Conservation (phyloP, 2,888 invertebrate species). For the Andrena chrysosceles region DNA sequence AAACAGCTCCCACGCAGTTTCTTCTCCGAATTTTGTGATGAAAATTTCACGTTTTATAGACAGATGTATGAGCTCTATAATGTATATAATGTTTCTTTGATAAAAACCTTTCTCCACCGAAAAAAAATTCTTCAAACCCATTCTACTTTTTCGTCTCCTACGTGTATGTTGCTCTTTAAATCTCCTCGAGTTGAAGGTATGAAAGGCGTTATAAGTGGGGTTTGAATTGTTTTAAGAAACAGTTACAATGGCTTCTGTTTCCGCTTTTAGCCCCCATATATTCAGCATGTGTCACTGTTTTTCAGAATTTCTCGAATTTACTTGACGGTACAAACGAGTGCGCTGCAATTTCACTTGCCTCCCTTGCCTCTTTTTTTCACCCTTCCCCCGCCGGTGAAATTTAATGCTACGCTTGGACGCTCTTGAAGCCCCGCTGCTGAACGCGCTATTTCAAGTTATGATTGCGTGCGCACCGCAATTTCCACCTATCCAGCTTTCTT, state of each 20-base stretch:
- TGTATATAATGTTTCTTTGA: too few species aligned
- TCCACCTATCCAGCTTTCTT: constrained; percentile 61
- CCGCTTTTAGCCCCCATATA: background rate
- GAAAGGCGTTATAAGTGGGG: too few species aligned
- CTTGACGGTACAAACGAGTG: constrained; percentile 21
- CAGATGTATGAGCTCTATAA: too few species aligned
- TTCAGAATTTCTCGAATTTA: constrained; percentile 38
- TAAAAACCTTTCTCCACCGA: background rate
- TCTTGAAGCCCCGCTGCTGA: constrained; percentile 42
- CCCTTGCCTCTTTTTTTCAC: background rate
- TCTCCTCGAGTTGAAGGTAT: too few species aligned
- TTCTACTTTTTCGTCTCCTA: too few species aligned
- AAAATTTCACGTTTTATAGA: too few species aligned
- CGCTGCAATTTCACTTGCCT: constrained; percentile 24
- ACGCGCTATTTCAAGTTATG: constrained; percentile 60
- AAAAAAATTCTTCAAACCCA: background rate
- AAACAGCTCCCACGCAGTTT: too few species aligned
- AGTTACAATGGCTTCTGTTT: constrained; percentile 19
- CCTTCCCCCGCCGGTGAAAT: constrained; percentile 47
- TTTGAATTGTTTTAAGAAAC: too few species aligned
- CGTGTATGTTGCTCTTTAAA: too few species aligned
- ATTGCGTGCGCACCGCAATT: constrained; percentile 67
- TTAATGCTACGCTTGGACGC: constrained; percentile 69
- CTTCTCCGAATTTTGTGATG: too few species aligned
- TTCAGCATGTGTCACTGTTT: constrained; percentile 45